phyloP scores from a whole-genome alignment of 2,113 vertebrate genomes.

The Muscicapa adusta region DNA sequence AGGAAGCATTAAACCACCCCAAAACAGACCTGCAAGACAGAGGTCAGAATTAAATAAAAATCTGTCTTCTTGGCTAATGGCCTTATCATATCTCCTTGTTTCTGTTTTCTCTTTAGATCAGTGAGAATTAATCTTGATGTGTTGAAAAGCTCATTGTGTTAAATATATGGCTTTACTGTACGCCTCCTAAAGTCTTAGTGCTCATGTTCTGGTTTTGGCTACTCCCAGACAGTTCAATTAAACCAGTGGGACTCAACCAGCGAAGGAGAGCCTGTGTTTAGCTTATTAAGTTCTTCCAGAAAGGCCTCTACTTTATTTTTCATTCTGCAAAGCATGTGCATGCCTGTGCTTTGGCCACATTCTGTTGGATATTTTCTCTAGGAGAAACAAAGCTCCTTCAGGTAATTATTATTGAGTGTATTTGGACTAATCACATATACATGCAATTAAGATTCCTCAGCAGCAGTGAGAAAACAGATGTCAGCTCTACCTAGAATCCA shows the following conservation, averaged over 20 bases:
- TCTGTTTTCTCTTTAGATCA: not conserved
- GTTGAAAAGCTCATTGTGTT: not conserved
- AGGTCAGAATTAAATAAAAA: not conserved
- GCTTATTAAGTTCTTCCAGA: not conserved
- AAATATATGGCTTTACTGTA: not conserved
- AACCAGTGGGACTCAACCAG: not conserved
- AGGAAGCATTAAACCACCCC: not conserved
- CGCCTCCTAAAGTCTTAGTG: not conserved
- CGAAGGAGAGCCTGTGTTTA: not conserved
- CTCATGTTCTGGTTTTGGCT: not conserved
- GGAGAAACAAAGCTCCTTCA: not conserved
- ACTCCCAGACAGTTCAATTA: not conserved
- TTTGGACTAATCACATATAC: not conserved
- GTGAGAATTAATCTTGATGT: not conserved
- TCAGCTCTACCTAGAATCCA: not conserved
- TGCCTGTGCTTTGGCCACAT: rapidly evolving
- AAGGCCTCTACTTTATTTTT: not conserved
- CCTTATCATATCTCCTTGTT: not conserved
- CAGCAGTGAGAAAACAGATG: not conserved
- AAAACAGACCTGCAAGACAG: not conserved
- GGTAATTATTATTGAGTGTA: not conserved
- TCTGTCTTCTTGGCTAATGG: not conserved
- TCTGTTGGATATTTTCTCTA: not conserved
- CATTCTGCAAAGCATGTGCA: not conserved
- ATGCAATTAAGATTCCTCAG: not conserved